Conservation (phyloP, 1,140 invertebrate species). For the Bombus breviceps region DNA sequence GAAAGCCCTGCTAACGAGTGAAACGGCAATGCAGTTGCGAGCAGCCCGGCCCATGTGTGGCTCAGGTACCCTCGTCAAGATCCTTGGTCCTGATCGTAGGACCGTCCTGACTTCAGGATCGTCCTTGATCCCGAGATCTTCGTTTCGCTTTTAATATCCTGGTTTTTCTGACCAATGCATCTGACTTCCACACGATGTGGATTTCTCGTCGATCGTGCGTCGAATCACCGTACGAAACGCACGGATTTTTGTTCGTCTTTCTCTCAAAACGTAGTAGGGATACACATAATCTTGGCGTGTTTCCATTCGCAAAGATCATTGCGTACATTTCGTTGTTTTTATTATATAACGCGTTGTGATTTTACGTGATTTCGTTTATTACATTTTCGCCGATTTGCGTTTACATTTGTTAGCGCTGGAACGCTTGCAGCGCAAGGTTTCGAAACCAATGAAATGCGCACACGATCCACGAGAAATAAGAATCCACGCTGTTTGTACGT, state of each 20-base stretch:
- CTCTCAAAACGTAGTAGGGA: neutral
- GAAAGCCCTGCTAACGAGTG: slow-evolving; percentile 80
- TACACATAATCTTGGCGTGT: too few relatives aligned
- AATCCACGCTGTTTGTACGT: slow-evolving; percentile 75
- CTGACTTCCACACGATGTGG: slow-evolving; percentile 49
- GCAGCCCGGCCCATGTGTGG: slow-evolving; percentile 81
- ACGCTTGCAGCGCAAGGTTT: neutral
- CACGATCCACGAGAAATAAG: slow-evolving; percentile 67
- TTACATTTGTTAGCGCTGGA: too few relatives aligned
- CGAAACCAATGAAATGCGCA: slow-evolving; percentile 53
- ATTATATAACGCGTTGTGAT: neutral
- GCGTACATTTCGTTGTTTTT: neutral
- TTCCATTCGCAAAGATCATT: neutral
- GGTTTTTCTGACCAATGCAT: slow-evolving; percentile 62
- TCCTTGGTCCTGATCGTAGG: slow-evolving; percentile 61
- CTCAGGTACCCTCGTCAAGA: slow-evolving; percentile 81
- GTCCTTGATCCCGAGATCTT: slow-evolving; percentile 64
- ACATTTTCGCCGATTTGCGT: too few relatives aligned
- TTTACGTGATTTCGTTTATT: neutral
- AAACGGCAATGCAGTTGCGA: slow-evolving; percentile 81
- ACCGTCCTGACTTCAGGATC: slow-evolving; percentile 55
- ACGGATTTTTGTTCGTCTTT: neutral
- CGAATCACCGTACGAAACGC: neutral
- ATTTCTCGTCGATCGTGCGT: slow-evolving; percentile 58
- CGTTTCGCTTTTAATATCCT: slow-evolving; percentile 65